Percentiles rank a stretch among this genome's conserved stretches.
Conservation (phyloP, 2,113 vertebrate genomes). For the Nettapus auritus region DNA sequence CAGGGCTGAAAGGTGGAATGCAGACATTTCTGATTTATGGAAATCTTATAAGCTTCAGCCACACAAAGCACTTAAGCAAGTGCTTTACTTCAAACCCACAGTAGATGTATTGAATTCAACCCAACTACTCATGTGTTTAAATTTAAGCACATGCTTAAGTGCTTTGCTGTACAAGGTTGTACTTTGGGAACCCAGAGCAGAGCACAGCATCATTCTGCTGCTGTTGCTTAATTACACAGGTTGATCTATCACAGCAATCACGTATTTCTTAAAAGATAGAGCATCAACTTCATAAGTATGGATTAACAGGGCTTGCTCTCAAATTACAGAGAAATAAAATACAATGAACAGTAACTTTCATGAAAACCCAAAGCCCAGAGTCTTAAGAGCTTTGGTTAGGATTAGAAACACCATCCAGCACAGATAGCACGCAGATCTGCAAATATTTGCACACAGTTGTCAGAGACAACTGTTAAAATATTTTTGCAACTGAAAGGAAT, state of each 20-base stretch:
- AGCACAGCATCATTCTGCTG: background rate
- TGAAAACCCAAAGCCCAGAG: background rate
- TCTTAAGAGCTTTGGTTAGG: constrained; percentile 25
- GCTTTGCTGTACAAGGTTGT: background rate
- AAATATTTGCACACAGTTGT: background rate
- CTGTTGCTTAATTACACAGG: background rate
- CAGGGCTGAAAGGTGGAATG: background rate
- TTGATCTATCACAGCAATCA: background rate
- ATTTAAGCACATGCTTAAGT: background rate
- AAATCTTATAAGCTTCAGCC: background rate
- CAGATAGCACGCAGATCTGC: background rate
- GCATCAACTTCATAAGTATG: background rate
- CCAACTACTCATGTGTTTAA: background rate
- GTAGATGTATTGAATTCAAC: background rate
- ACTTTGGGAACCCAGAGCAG: background rate
- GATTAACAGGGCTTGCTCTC: background rate
- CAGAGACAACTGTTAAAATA: constrained; percentile 36
- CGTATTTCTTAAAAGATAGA: background rate
- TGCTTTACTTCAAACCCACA: background rate
- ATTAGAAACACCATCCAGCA: constrained; percentile 15
- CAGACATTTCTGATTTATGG: background rate
- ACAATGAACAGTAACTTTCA: background rate
- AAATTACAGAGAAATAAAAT: background rate
- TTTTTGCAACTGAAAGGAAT: constrained; percentile 16
- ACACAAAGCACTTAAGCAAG: background rate